Base-by-base conservation (phyloP, 2,797 vertebrate genomes). In the Podarcis siculus region DNA sequence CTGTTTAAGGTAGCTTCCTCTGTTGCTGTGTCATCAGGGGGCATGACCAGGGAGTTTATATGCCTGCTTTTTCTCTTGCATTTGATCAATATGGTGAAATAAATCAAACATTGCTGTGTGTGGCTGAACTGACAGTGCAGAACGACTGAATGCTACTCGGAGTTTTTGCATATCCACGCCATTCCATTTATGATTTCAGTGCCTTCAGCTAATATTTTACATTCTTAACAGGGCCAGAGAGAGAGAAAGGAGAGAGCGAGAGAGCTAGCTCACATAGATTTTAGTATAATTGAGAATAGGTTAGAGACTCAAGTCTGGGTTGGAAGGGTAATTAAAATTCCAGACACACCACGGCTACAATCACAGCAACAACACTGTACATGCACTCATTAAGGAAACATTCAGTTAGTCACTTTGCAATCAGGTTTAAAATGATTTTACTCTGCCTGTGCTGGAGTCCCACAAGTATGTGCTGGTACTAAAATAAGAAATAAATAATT, bases 371-470 rank as follows among this genome's bases (percentile, higher is more conserved):
- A 89, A 92, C 75, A 89, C 85, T 94, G 72, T 66, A 64, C 75
- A 71, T 35, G 32, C 83, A 89, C 92, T 95, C 93, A 90, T 93
- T 92, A 90, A 93, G 93, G 95, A 92, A 91, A 92, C 37, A 85
- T 87, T 83, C 89, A 17, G 78, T 79, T 89, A 89, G 83, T 73
- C 19, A 89, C 91, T 42, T 88, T 80, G 91, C 89, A 92, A 92
- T 94, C 89, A 86, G 10, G 4, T 94, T 95, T 94, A 86, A 94
- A 95, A 94, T 86, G 55, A 94, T 92, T 95, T 95, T 92, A 73
- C 69, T 88, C 91, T 94, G 90, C 94, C 91, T 90, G 92, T 25
- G 45, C 86, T 80, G 23, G 85, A 88, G 92, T 87, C 93, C 89
- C 88, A 90, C 95, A 91, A 95, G 92, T 58, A 86, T 84, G 90